Evolutionary conservation across 2,797 vertebrate species (phyloP), one percentile per base, ranked within the genome.

Genomic region (Chiloscyllium punctatum): DNA sequence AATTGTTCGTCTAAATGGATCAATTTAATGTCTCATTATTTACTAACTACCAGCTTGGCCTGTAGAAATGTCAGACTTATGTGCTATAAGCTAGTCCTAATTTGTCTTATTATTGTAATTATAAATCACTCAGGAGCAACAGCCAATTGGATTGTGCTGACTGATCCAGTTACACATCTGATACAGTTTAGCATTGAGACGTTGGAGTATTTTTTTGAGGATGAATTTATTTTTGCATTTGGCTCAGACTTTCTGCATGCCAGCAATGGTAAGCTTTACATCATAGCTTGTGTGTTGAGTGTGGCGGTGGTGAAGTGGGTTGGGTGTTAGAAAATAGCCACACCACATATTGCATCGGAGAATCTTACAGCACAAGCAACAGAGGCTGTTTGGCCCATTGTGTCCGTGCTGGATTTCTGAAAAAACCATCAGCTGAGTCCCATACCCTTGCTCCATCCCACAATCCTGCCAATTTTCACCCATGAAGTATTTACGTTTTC

Each of bases 21-120:
- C 94, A 51, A 72, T 94, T 94, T 94, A 94, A 74, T 94, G 71
- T 53, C 94, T 94, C 94, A 94, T 94, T 94, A 94, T 94, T 94
- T 74, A 94, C 69, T 72, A 74, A 94, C 69, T 72, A 94, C 68
- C 94, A 94, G 94, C 71, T 37, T 30, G 94, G 68, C 25, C 94
- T 74, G 71, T 53, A 74, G 25, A 94, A 94, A 51, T 94, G 69
- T 94, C 94, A 94, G 30, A 94, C 48, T 72, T 72, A 37, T 21
- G 94, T 74, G 68, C 94, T 51, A 74, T 72, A 72, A 71, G 27
- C 37, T 48, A 48, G 42, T 94, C 69, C 69, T 94, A 94, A 94
- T 94, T 94, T 94, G 94, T 74, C 94, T 74, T 94, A 71, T 94
- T 72, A 94, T 51, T 94, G 91, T 94, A 94, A 94, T 72, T 94